phyloP scores from a whole-genome alignment of 2,797 vertebrate genomes.

The Trichosurus vulpecula region DNA sequence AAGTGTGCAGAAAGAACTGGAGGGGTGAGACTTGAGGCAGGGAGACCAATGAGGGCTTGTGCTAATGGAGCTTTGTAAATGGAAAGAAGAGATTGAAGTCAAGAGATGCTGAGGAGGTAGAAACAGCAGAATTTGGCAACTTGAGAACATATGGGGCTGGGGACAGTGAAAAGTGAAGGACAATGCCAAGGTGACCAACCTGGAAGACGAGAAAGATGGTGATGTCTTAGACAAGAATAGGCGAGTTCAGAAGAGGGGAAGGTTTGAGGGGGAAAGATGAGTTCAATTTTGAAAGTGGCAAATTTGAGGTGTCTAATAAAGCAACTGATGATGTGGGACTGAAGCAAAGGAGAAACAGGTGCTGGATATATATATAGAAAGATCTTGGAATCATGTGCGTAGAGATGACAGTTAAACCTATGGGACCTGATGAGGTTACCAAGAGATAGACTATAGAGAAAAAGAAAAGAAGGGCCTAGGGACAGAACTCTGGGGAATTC shows the following conservation, averaged over 20 bases:
- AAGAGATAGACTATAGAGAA: neutral
- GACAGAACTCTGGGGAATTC: neutral
- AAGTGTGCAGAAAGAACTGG: neutral
- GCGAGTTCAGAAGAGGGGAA: neutral
- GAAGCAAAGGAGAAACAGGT: neutral
- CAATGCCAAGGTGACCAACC: neutral
- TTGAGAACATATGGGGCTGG: neutral
- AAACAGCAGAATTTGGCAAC: neutral
- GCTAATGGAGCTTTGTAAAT: neutral
- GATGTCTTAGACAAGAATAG: neutral
- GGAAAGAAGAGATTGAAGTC: neutral
- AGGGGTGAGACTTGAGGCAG: neutral
- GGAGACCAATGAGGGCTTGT: neutral
- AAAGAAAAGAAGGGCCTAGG: neutral
- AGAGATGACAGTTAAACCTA: neutral
- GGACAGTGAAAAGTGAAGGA: neutral
- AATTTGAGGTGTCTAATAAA: neutral
- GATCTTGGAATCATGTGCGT: neutral
- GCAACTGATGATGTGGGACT: neutral
- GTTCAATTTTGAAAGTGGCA: neutral
- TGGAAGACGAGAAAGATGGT: neutral
- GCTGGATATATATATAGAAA: neutral
- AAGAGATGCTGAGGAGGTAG: neutral
- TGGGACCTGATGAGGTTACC: neutral
- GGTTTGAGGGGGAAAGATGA: neutral